A percentile compares a stretch with the other conserved stretches of the same genome.
These are phyloP conservation scores for Nycticebus coucang DNA, from an alignment of 2,113 vertebrate species.

Conservation along the genomic window DNA sequence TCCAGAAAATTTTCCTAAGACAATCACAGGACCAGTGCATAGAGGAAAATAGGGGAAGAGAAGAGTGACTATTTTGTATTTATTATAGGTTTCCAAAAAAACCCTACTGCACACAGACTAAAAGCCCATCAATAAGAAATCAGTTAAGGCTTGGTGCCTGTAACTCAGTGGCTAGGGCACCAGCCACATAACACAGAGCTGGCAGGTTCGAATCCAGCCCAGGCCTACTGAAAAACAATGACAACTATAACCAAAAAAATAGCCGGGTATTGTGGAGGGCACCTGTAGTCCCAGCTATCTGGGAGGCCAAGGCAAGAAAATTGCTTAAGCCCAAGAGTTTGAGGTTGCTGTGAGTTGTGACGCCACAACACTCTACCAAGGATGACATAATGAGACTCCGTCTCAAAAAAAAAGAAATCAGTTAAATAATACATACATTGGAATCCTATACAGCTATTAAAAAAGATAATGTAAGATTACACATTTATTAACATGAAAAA, in stretches of 20 bases:
- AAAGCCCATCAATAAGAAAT: neutral
- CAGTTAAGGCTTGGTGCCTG: neutral
- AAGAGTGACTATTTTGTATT: neutral
- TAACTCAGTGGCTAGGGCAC: too few species aligned
- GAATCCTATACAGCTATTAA: slow-evolving; percentile 9
- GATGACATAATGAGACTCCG: too few species aligned
- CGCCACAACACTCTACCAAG: too few species aligned
- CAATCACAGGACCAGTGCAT: neutral
- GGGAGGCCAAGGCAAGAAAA: too few species aligned
- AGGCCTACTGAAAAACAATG: too few species aligned
- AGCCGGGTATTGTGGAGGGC: too few species aligned
- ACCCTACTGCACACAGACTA: neutral
- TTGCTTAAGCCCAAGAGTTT: too few species aligned
- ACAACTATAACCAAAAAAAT: too few species aligned
- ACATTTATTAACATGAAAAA: neutral
- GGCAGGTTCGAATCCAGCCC: too few species aligned
- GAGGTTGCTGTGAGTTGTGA: too few species aligned
- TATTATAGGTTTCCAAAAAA: neutral
- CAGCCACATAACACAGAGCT: too few species aligned
- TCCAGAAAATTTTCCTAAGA: neutral
- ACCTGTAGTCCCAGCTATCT: too few species aligned
- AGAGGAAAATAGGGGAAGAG: neutral
- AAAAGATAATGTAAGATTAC: neutral
- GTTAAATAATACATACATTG: neutral
- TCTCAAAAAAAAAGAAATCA: neutral